These are phyloP conservation scores for Diacarnus erythraeanus DNA, from an alignment of 37 sponge, comb jelly and placozoan genomes.

Conservation along the genomic window DNA sequence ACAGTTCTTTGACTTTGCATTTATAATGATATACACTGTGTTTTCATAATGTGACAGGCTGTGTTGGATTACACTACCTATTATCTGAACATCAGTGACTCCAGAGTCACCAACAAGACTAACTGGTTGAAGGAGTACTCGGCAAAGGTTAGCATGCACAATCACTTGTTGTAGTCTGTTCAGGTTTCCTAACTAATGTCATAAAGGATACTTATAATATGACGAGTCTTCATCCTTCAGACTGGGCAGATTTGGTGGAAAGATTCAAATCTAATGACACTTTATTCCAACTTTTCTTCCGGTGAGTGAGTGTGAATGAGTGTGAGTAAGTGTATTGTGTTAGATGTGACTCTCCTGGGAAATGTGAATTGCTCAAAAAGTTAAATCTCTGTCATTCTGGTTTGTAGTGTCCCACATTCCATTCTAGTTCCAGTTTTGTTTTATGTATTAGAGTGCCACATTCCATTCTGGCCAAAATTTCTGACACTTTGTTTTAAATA, in stretches of 20 bases:
- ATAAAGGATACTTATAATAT: too few species aligned
- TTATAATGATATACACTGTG: too few species aligned
- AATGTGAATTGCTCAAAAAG: too few species aligned
- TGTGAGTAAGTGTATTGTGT: background rate
- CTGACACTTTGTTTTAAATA: too few species aligned
- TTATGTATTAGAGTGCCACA: too few species aligned
- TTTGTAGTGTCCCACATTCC: too few species aligned
- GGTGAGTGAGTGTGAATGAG: background rate
- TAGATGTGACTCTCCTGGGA: background rate
- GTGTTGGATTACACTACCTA: conserved; percentile 73
- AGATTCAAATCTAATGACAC: conserved; percentile 58
- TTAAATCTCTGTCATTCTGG: too few species aligned
- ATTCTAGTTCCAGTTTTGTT: too few species aligned
- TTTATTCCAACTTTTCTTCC: conserved; percentile 65
- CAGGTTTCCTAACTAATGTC: too few species aligned
- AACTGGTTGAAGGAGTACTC: conserved; percentile 86
- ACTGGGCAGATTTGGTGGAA: conserved; percentile 70
- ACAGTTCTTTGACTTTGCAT: too few species aligned
- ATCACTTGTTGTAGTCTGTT: too few species aligned
- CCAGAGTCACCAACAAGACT: conserved; percentile 65
- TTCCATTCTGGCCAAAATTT: too few species aligned
- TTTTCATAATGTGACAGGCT: conserved; percentile 36
- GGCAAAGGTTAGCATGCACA: conserved; percentile 52
- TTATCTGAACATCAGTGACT: conserved; percentile 79
- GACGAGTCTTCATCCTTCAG: conserved; percentile 52